Evolutionary conservation across 2,113 vertebrate species (phyloP).

Genomic region (Oryzias javanicus): DNA sequence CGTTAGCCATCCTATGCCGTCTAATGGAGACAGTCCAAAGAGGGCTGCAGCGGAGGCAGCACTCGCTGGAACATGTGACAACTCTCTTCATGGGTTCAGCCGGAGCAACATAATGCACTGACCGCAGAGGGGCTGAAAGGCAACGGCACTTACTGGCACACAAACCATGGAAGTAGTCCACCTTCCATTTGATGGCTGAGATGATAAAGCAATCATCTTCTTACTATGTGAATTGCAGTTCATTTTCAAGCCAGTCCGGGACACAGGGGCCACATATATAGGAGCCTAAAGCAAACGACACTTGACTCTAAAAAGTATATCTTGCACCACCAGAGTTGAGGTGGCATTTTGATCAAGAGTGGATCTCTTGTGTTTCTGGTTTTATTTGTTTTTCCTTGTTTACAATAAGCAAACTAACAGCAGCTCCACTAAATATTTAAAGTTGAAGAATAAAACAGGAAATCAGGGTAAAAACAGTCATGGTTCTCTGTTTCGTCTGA

Average conservation of each 20-base stretch:
- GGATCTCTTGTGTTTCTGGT: too few species aligned
- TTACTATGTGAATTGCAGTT: not conserved
- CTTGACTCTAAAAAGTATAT: too few species aligned
- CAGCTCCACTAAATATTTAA: conserved; percentile 20
- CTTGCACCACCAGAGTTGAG: too few species aligned
- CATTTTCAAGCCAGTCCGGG: not conserved
- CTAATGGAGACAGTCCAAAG: conserved; percentile 59
- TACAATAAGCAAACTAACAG: not conserved
- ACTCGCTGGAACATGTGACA: conserved; percentile 58
- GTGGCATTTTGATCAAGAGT: too few species aligned
- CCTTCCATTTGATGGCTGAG: not conserved
- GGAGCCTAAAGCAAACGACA: too few species aligned
- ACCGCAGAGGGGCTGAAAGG: conserved; percentile 23
- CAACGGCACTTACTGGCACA: conserved; percentile 14
- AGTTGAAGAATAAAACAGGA: conserved; percentile 4
- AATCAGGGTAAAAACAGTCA: conserved; percentile 10
- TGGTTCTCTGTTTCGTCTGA: conserved; percentile 5
- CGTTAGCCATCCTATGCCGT: conserved; percentile 49
- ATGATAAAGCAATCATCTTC: not conserved
- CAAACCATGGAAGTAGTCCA: not conserved
- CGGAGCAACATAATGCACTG: conserved; percentile 24
- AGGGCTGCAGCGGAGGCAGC: conserved; percentile 50
- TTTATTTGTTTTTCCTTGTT: not conserved
- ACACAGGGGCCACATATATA: too few species aligned
- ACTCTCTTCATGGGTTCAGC: conserved; percentile 42